Base-by-base conservation (phyloP, 2,797 vertebrate species). In the Thalassophryne amazonica region DNA sequence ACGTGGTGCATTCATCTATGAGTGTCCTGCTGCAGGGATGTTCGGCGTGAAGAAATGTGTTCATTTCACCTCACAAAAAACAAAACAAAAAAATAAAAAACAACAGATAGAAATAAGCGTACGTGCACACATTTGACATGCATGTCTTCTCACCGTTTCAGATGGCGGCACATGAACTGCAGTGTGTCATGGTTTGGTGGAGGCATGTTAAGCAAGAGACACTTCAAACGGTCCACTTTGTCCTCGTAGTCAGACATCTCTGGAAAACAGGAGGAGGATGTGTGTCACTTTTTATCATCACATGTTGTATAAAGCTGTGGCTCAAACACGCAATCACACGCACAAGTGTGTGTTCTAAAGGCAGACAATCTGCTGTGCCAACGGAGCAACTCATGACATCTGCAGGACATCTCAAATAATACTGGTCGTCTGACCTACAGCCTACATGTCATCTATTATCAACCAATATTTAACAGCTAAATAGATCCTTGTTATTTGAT, bases 101-200 rank as follows among this genome's bases (percentile, higher is more conserved):
- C n/a, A n/a, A 31, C 29, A 7, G 29, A 46, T 28, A 8, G 11
- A 47, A 53, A 39, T 30, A 24, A 34, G 42, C 3, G 1, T 16
- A 40, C 21, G 42, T 3, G n/a, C 32, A 22, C 18, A 29, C 8
- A 34, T 38, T 58, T 52, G 3, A n/a, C n/a, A 8, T 13, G 14
- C 4, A 32, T 7, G 2, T 13, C 32, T 14, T 57, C 81, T 80
- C 74, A 95, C 94, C 92, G 92, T 87, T 74, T 90, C 42, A 96
- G 90, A 61, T 96, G 94, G n/a, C 68, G 84, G 59, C 93, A 87
- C 49, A 95, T 91, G 77, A 92, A 93, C 62, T 56, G 76, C 71
- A 95, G 84, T 1, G 94, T 95, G 80, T 94, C 81, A 0, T 80
- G 88, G 86, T 95, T 95, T 1, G 90, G 62, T 3, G 87, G 86